Percentiles rank a stretch among this genome's conserved stretches.
phyloP scores from a whole-genome alignment of 2,888 invertebrate species.

The Halocaridina rubra region DNA sequence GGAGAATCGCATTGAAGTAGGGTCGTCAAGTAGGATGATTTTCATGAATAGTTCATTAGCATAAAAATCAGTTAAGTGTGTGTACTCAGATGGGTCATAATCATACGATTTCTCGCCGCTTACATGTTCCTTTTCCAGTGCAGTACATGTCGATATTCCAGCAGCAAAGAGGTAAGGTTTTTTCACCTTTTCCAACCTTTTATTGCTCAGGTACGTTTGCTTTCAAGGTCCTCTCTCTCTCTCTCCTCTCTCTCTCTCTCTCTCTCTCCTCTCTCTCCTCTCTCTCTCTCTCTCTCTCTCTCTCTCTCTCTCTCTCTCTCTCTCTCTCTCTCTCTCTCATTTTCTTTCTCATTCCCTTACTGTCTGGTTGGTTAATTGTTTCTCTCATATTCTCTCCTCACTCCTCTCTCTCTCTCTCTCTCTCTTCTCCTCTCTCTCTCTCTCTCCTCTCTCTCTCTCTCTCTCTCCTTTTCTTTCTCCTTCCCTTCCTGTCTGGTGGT shows the following conservation, averaged over 20 bases:
- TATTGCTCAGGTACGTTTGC: neutral
- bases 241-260: neutral
- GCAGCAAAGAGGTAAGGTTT: neutral
- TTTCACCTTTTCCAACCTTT: neutral
- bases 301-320: constrained; percentile 39
- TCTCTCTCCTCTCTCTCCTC: neutral
- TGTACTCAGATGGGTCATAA: too few relatives aligned
- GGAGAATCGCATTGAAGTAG: neutral
- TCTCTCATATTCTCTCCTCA: neutral
- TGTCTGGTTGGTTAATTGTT: neutral
- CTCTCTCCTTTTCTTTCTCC: neutral
- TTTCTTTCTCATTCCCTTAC: too few relatives aligned
- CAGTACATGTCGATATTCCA: neutral
- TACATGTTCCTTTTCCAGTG: too few relatives aligned
- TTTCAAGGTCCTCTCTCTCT: neutral
- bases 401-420: neutral
- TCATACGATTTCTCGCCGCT: too few relatives aligned
- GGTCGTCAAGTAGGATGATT: neutral
- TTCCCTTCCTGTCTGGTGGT: constrained; percentile 6
- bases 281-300: neutral
- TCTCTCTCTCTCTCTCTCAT: neutral
- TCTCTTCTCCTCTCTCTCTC: neutral
- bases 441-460: constrained; percentile 41
- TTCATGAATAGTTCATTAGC: too few relatives aligned
- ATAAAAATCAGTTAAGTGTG: too few relatives aligned